Evolutionary conservation across 2,113 vertebrate genomes (phyloP), one percentile per base, ranked within the genome.

Genomic region (Bungarus multicinctus): DNA sequence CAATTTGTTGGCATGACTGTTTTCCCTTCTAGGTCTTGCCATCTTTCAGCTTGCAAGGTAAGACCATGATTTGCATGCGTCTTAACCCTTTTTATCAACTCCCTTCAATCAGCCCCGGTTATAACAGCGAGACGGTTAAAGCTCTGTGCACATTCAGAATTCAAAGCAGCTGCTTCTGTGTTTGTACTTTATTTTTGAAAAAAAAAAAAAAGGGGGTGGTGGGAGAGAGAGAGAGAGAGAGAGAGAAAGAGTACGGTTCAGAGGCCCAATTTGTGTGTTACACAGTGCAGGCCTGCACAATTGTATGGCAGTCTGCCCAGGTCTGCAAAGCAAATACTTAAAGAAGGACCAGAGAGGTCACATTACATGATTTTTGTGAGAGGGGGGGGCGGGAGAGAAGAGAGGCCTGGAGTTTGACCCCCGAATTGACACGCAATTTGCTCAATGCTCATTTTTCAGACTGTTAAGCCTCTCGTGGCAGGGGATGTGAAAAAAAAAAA

Each of bases 41-140:
- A 85, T 58, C 53, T 22, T 92, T 92, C 53, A n/a, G 50, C 57
- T 89, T 92, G 7, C 81, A 47, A 92, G 39, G 64, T 57, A 85
- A 57, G 34, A 18, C 34, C n/a, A 5, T 89, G 60, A 85, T 92
- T 85, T 92, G 88, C 88, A 92, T 92, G 85, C 81, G 30, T 58
- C 39, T 92, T 92, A 89, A 74, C 57, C 39, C 50, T 39, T 81
- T 91, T 53, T 60, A 30, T 58, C 57, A 20, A 58, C 18, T 81
- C 92, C 39, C 47, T 57, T 89, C 53, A 23, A n/a, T 85, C 88
- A 34, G 81, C 47, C 2, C 4, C 22, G 50, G 64, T 12, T 92
- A 85, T 89, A 89, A n/a, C 27, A 20, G 53, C 5, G 20, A 85
- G 88, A 47, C 18, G 54, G 64, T 60, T 18, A 58, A 85, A 89